These are phyloP conservation scores for Acanthosepion lycidas DNA, from an alignment of 2,888 invertebrate genomes.

Conservation along the genomic window DNA sequence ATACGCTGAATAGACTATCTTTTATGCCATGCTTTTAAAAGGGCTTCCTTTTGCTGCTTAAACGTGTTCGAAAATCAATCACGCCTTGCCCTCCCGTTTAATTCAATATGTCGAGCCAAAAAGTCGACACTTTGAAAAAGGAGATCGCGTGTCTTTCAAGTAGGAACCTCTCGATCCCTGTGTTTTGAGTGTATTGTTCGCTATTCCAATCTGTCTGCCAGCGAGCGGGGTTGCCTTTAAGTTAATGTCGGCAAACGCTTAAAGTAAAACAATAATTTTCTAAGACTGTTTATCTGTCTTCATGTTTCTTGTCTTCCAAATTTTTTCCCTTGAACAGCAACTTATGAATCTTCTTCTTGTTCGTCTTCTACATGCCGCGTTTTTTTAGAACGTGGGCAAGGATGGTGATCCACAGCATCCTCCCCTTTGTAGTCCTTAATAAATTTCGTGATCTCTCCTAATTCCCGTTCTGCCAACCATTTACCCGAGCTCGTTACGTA, in stretches of 20 bases:
- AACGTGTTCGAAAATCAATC: neutral
- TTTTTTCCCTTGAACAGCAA: too few species aligned
- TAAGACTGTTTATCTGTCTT: neutral
- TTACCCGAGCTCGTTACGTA: too few species aligned
- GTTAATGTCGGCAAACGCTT: neutral
- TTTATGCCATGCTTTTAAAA: neutral
- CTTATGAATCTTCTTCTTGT: too few species aligned
- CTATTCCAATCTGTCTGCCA: neutral
- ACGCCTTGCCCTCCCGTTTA: neutral
- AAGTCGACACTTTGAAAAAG: neutral
- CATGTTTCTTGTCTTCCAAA: neutral
- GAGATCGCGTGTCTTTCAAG: neutral
- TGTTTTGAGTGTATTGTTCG: neutral
- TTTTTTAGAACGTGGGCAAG: too few species aligned
- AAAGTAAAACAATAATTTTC: neutral
- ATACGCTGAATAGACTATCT: neutral
- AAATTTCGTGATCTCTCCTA: too few species aligned
- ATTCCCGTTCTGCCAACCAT: too few species aligned
- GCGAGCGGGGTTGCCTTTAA: neutral
- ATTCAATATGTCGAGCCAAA: neutral
- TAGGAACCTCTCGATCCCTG: neutral
- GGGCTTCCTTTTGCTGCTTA: neutral
- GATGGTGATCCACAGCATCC: too few species aligned
- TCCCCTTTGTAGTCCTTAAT: too few species aligned
- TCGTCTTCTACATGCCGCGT: too few species aligned